Evolutionary conservation across 2,797 vertebrate species (phyloP).

Genomic region (Thunnus albacares): DNA sequence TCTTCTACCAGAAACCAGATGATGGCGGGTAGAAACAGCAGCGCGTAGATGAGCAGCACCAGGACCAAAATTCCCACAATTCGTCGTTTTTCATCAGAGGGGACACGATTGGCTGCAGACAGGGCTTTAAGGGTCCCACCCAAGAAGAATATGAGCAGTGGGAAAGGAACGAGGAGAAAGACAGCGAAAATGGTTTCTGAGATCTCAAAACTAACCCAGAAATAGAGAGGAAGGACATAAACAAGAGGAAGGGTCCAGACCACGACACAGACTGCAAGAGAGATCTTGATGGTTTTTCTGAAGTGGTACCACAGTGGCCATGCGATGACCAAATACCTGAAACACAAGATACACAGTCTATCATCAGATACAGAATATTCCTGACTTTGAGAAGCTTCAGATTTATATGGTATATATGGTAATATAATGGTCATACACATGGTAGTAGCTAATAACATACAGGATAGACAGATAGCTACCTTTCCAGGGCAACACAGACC

Average conservation of each 20-base stretch:
- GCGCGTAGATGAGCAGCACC: constrained; percentile 19
- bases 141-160: constrained; percentile 35
- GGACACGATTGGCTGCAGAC: background rate
- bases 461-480: constrained; percentile 12
- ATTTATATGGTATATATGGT: no score
- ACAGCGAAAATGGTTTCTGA: fast-evolving
- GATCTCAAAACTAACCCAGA: fast-evolving
- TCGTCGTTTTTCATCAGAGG: background rate
- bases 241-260: constrained; percentile 16
- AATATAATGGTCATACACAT: background rate
- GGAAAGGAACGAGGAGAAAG: constrained; percentile 18
- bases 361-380: no score
- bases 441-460: background rate
- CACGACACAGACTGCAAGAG: background rate
- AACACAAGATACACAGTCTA: background rate
- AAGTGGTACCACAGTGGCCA: constrained; percentile 37
- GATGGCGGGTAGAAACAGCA: constrained; percentile 9
- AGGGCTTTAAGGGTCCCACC: constrained; percentile 28
- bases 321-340: constrained; percentile 36
- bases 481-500: constrained; percentile 27
- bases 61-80: constrained; percentile 19
- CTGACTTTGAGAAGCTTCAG: background rate
- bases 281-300: background rate
- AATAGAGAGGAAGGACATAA: fast-evolving
- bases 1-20: background rate